These are phyloP conservation scores for Bombus huntii DNA, from an alignment of 1,140 invertebrate species.

Conservation along the genomic window DNA sequence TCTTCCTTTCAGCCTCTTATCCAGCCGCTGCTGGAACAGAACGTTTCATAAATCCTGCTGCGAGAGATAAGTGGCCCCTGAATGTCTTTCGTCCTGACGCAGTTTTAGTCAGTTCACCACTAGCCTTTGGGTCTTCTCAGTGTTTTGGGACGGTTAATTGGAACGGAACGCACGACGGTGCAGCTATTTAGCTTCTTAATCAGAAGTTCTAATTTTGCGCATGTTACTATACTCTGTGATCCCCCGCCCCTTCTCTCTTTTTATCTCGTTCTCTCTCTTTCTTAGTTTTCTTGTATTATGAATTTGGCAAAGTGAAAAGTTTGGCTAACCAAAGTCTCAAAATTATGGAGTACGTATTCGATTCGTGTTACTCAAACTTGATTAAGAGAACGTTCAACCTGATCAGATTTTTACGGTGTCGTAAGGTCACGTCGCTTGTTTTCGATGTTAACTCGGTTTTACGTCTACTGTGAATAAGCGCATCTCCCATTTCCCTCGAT, in stretches of 20 bases:
- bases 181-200: slow-evolving; percentile 1
- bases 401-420: slow-evolving; percentile 3
- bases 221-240: background rate
- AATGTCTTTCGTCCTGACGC: slow-evolving; percentile 52
- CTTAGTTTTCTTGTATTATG: background rate
- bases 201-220: background rate
- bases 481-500: background rate
- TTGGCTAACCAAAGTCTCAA: background rate
- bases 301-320: too few relatives aligned
- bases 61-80: slow-evolving; percentile 62
- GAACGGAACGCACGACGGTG: background rate
- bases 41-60: slow-evolving; percentile 64
- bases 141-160: slow-evolving; percentile 52
- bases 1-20: slow-evolving; percentile 62
- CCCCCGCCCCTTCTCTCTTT: too few relatives aligned
- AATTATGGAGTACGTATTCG: background rate
- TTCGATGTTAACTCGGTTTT: slow-evolving; percentile 16
- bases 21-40: slow-evolving; percentile 39
- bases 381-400: slow-evolving; percentile 6
- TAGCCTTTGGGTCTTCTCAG: slow-evolving; percentile 4
- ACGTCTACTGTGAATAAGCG: background rate
- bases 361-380: background rate
- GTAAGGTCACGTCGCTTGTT: background rate
- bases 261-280: background rate
- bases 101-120: slow-evolving; percentile 31